Evolutionary conservation across 2,797 vertebrate genomes (phyloP), one percentile per base, ranked within the genome.

Genomic region (Poecilia velifera): DNA sequence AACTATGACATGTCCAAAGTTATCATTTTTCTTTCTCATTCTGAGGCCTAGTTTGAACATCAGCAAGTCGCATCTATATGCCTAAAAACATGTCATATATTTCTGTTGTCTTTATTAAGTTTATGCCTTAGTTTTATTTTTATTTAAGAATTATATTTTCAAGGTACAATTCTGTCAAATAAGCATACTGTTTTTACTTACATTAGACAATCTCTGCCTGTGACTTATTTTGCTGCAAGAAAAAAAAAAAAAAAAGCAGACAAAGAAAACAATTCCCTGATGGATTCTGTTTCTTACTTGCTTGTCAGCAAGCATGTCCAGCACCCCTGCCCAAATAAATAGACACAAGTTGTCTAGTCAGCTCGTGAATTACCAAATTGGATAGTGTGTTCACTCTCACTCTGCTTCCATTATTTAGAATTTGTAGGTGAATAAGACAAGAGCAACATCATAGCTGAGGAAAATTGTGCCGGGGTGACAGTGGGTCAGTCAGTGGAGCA

Each of bases 261-360:
- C 64, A 68, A 70, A n/a, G 39, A n/a, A 70, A 45, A 43, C 39
- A 70, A 45, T 45, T n/a, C 39, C 66, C 66, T 70, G 39, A 70
- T 70, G 41, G 3, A 45, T 70, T 70, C 4, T 70, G 39, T 16
- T 45, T 70, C 39, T 68, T 22, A 68, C 64, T 70, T 70, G 39
- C 18, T 70, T 70, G 39, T 70, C 66, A 70, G 66, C 41, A 70
- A 70, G 41, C 39, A 45, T n/a, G 9, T n/a, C 39, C 22, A n/a
- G 66, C 39, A 13, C 22, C 25, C 66, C 41, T 43, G 4, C 66
- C 25, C 41, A 43, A 70, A 45, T 43, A 70, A 70, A 28, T n/a
- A 22, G 25, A 36, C 66, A n/a, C 22, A 28, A 70, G 66, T 70
- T 70, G 39, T 49, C 46, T 45, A 70, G 3, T 70, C 39, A 45